phyloP scores from a whole-genome alignment of 2,797 vertebrate species.

The Limosa lapponica region DNA sequence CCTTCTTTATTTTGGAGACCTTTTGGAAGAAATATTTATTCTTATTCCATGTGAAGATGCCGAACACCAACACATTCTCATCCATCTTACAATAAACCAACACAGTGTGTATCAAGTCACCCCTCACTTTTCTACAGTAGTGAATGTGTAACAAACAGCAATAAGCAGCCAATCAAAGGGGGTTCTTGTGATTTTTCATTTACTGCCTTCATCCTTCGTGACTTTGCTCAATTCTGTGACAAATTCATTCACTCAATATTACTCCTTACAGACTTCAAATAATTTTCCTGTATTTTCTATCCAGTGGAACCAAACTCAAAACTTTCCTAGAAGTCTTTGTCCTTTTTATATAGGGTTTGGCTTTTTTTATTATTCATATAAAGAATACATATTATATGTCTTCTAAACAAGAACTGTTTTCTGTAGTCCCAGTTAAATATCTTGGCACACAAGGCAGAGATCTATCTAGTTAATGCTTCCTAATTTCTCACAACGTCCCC shows the following conservation, averaged over 20 bases:
- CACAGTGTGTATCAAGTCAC: background rate
- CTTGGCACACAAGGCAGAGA: background rate
- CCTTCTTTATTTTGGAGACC: background rate
- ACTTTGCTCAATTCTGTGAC: background rate
- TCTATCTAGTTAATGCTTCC: background rate
- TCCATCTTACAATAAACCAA: background rate
- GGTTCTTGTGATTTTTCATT: background rate
- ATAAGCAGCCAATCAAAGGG: background rate
- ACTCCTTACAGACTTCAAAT: background rate
- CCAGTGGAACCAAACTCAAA: background rate
- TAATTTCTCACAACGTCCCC: background rate
- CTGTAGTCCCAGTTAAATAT: background rate
- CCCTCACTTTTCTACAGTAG: background rate
- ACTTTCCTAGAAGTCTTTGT: background rate
- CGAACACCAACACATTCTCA: background rate
- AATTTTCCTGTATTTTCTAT: background rate
- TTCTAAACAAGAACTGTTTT: accelerated
- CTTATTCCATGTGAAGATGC: background rate
- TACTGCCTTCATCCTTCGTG: background rate
- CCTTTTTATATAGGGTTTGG: accelerated
- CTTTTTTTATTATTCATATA: background rate
- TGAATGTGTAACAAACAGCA: background rate
- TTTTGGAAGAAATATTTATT: background rate
- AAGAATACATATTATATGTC: background rate
- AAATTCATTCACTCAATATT: background rate